Conservation (phyloP, 2,797 vertebrate species). For the Anomalospiza imberbis region DNA sequence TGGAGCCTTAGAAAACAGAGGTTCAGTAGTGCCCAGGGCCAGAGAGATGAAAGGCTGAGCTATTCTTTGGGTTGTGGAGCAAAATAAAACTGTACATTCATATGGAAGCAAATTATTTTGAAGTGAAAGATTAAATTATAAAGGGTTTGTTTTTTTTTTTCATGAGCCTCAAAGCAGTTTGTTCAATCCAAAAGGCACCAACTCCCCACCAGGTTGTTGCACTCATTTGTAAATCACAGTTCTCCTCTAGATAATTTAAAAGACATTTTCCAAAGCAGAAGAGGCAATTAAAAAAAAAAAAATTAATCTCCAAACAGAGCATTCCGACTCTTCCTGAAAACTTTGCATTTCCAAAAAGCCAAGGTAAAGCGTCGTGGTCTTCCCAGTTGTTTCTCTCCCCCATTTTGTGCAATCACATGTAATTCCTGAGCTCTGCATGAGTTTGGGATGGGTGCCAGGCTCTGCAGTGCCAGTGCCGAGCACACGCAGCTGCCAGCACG, state of each 20-base stretch:
- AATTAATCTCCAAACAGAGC: neutral
- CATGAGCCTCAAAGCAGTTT: neutral
- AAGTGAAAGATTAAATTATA: neutral
- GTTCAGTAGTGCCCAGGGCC: neutral
- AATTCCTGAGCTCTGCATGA: neutral
- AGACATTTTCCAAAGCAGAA: neutral
- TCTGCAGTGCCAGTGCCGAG: conserved; percentile 4
- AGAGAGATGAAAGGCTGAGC: neutral
- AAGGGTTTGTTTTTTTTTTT: neutral
- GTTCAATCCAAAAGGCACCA: neutral
- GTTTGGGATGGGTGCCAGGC: conserved; percentile 21
- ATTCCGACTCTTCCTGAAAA: neutral
- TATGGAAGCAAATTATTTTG: neutral
- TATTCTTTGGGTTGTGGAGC: neutral
- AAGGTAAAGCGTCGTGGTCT: neutral
- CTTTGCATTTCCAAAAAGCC: neutral
- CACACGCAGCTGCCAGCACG: neutral
- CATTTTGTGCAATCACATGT: neutral
- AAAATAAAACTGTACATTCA: neutral
- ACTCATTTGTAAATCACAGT: neutral
- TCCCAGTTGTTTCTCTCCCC: neutral
- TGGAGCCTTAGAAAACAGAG: neutral
- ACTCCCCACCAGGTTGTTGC: neutral
- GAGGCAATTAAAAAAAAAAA: neutral
- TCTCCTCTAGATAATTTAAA: neutral